These are phyloP conservation scores for Brachionus manjavacas DNA, from an alignment of 1,140 invertebrate species.

Conservation along the genomic window DNA sequence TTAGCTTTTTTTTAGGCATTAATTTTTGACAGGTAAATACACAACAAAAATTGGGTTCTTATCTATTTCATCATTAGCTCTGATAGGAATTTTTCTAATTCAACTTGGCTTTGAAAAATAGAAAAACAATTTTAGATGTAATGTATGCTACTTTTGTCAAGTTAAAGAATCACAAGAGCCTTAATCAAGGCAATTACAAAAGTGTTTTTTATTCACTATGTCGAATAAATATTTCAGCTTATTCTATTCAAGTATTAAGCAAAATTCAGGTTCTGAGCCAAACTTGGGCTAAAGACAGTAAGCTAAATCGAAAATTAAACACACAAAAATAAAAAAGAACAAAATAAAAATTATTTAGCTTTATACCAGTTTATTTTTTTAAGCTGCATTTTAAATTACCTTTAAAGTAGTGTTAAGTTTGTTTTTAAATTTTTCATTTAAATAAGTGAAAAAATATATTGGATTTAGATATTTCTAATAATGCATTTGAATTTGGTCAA, in stretches of 20 bases:
- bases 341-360: neutral
- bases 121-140: neutral
- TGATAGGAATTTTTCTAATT: neutral
- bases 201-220: neutral
- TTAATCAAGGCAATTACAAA: neutral
- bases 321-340: neutral
- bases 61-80: neutral
- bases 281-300: neutral
- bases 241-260: neutral
- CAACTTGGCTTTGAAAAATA: neutral
- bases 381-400: neutral
- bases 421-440: neutral
- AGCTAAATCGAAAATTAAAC: neutral
- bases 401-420: neutral
- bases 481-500: neutral
- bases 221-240: neutral
- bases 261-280: neutral
- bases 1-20: neutral
- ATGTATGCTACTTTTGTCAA: neutral
- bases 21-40: neutral
- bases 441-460: neutral
- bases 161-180: neutral
- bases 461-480: neutral
- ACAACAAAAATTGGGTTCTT: neutral
- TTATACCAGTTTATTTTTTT: neutral